A percentile compares a stretch with the other conserved stretches of the same genome.
phyloP scores from a whole-genome alignment of 1,140 invertebrate species.

The Drosophila micromelanica region DNA sequence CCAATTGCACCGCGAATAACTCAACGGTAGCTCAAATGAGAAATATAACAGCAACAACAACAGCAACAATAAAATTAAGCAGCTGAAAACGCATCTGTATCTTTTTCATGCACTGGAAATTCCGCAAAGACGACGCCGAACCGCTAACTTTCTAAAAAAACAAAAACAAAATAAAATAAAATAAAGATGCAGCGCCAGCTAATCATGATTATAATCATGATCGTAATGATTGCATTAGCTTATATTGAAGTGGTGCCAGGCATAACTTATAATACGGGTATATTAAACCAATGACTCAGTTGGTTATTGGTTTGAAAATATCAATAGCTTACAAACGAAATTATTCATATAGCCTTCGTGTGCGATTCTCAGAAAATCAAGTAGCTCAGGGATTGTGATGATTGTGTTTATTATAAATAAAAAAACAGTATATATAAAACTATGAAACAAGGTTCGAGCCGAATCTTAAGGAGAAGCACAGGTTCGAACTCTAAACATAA shows the following conservation, averaged over 20 bases:
- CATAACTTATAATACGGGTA: not conserved
- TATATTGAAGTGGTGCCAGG: not conserved
- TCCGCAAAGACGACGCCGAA: conserved; percentile 65
- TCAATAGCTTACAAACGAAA: not conserved
- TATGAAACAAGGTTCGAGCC: no score
- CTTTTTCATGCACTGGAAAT: conserved; percentile 83
- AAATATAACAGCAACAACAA: conserved; percentile 48
- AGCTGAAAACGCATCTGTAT: conserved; percentile 77
- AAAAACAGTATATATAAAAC: no score
- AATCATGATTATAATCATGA: conserved; percentile 54
- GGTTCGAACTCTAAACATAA: no score
- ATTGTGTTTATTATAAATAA: no score
- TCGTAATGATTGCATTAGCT: conserved; percentile 50
- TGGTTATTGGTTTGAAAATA: not conserved
- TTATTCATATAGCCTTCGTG: no score
- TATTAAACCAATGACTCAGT: not conserved
- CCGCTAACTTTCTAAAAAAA: conserved; percentile 79
- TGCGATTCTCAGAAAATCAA: no score
- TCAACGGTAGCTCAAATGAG: conserved; percentile 73
- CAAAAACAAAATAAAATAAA: conserved; percentile 30
- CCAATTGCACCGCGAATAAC: conserved; percentile 76
- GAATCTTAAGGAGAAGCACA: no score
- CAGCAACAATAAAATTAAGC: conserved; percentile 47
- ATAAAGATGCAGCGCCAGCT: conserved; percentile 56
- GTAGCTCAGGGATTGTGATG: no score